phyloP scores from a whole-genome alignment of 2,797 vertebrate genomes.

The Liparis tanakae region DNA sequence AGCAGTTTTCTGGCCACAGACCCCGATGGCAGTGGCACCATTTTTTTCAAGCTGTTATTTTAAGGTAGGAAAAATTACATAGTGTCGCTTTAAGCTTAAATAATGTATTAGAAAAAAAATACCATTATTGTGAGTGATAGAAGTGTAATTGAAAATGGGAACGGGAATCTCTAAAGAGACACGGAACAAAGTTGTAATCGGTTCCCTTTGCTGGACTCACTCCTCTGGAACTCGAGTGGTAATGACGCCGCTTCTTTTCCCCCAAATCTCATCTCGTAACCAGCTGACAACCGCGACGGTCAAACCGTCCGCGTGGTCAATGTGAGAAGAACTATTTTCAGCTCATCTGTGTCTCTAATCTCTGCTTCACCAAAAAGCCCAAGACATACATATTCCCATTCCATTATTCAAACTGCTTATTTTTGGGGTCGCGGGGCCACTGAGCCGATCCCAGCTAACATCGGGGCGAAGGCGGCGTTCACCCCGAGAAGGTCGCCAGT shows the following conservation, averaged over 20 bases:
- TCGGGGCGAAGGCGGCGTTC: too few relatives aligned
- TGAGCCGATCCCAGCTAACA: too few relatives aligned
- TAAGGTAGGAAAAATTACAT: too few relatives aligned
- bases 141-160: neutral
- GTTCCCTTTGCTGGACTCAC: neutral
- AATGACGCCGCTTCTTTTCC: neutral
- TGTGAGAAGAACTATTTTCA: neutral
- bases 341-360: neutral
- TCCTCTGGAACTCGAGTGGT: neutral
- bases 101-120: neutral
- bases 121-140: conserved; percentile 1
- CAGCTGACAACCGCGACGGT: neutral
- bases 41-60: too few relatives aligned
- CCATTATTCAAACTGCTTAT: neutral
- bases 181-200: neutral
- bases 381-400: neutral
- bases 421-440: too few relatives aligned
- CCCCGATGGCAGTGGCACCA: too few relatives aligned
- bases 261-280: neutral
- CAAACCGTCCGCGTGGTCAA: neutral
- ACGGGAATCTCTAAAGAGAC: conserved; percentile 14
- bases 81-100: too few relatives aligned
- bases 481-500: too few relatives aligned
- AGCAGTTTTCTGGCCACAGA: too few relatives aligned
- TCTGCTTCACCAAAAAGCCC: neutral